phyloP scores from a whole-genome alignment of 2,113 vertebrate genomes.

The Elanus axillaris region DNA sequence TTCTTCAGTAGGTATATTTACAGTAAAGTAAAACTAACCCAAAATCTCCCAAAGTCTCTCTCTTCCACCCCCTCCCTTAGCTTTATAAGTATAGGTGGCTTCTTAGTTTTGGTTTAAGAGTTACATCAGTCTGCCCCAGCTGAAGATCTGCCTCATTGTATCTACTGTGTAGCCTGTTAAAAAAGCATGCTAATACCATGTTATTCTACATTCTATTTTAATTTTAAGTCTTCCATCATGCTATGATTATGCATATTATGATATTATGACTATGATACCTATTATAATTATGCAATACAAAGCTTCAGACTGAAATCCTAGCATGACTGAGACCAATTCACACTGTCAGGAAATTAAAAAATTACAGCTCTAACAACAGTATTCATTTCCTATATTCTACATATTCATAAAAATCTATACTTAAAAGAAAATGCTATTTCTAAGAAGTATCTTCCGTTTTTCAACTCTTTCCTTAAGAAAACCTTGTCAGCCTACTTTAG shows the following conservation, averaged over 20 bases:
- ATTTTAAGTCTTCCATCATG: not conserved
- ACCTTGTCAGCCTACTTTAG: not conserved
- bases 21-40: not conserved
- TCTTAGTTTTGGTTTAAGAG: not conserved
- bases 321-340: not conserved
- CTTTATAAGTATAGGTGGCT: not conserved
- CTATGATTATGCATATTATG: not conserved
- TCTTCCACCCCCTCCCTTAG: fast-evolving
- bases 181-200: not conserved
- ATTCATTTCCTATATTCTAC: not conserved
- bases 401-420: not conserved
- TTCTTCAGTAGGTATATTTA: not conserved
- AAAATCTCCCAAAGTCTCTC: not conserved
- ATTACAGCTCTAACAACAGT: not conserved
- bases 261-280: not conserved
- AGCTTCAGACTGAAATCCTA: not conserved
- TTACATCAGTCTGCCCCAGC: not conserved
- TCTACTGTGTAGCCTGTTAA: not conserved
- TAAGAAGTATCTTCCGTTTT: not conserved
- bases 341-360: not conserved
- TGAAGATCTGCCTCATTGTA: not conserved
- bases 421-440: not conserved
- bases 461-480: not conserved
- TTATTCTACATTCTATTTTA: not conserved
- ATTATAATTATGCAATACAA: not conserved